These are phyloP conservation scores for Atta texana DNA, from an alignment of 1,140 invertebrate genomes.

Conservation along the genomic window DNA sequence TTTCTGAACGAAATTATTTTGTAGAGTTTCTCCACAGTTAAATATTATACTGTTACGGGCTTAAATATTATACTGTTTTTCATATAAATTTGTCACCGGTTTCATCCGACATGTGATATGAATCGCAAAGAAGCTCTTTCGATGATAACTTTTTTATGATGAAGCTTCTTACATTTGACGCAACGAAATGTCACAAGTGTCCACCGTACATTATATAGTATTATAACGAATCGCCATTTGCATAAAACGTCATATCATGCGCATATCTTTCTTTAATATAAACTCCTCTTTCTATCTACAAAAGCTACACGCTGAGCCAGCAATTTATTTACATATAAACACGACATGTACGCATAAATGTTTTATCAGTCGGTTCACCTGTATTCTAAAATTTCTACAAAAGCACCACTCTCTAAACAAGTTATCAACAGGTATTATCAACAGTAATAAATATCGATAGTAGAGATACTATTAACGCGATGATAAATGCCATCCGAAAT, in stretches of 20 bases:
- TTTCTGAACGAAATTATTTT: background rate
- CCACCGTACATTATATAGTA: slow-evolving; percentile 7
- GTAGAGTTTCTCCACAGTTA: background rate
- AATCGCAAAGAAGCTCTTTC: slow-evolving; percentile 2
- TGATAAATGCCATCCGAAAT: slow-evolving; percentile 37
- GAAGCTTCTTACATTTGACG: background rate
- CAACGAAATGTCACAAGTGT: slow-evolving; percentile 7
- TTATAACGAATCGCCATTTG: slow-evolving; percentile 37
- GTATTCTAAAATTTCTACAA: slow-evolving; percentile 35
- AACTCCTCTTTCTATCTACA: background rate
- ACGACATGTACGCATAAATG: slow-evolving; percentile 29
- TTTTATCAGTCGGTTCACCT: slow-evolving; percentile 23
- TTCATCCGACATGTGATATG: background rate
- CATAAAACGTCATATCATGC: slow-evolving; percentile 43
- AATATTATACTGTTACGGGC: background rate
- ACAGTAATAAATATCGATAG: slow-evolving; percentile 12
- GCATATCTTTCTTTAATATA: slow-evolving; percentile 9
- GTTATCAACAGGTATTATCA: slow-evolving; percentile 5
- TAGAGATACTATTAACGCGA: background rate
- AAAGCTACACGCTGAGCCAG: slow-evolving; percentile 5
- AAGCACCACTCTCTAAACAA: background rate
- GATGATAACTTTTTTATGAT: slow-evolving; percentile 6
- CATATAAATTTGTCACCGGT: background rate
- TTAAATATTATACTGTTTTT: background rate
- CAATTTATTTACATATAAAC: slow-evolving; percentile 46